Evolutionary conservation across 2,797 vertebrate species (phyloP).

Genomic region (Anguilla anguilla): DNA sequence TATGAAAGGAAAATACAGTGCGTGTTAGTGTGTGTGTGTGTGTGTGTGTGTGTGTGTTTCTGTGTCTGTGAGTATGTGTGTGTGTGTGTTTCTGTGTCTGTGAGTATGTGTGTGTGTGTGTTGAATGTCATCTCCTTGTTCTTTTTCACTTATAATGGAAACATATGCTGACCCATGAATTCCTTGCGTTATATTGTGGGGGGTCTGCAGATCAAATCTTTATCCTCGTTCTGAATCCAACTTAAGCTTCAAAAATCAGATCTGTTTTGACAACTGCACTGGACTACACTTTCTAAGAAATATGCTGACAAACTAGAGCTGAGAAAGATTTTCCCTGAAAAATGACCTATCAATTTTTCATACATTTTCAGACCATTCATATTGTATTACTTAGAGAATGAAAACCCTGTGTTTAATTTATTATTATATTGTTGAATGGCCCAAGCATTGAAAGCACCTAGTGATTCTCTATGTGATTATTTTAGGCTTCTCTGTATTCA

Average conservation of each 20-base stretch:
- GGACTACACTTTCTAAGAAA: neutral
- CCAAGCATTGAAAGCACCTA: neutral
- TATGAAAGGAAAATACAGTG: neutral
- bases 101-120: neutral
- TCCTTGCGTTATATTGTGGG: neutral
- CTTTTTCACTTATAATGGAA: neutral
- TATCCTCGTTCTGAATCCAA: neutral
- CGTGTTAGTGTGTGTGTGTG: neutral
- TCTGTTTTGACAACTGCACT: neutral
- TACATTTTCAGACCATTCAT: neutral
- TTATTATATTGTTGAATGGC: neutral
- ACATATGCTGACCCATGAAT: neutral
- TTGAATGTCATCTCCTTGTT: neutral
- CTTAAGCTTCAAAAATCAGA: neutral
- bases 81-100: neutral
- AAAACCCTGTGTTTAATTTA: neutral
- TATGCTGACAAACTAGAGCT: neutral
- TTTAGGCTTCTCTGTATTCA: neutral
- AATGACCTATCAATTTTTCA: neutral
- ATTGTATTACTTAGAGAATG: neutral
- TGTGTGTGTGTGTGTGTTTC: neutral
- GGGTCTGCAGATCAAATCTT: neutral
- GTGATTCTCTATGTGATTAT: conserved; percentile 1
- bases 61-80: neutral
- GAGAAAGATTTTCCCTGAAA: neutral